Base-by-base conservation (phyloP, 2,797 vertebrate genomes). In the Phaenicophaeus curvirostris region DNA sequence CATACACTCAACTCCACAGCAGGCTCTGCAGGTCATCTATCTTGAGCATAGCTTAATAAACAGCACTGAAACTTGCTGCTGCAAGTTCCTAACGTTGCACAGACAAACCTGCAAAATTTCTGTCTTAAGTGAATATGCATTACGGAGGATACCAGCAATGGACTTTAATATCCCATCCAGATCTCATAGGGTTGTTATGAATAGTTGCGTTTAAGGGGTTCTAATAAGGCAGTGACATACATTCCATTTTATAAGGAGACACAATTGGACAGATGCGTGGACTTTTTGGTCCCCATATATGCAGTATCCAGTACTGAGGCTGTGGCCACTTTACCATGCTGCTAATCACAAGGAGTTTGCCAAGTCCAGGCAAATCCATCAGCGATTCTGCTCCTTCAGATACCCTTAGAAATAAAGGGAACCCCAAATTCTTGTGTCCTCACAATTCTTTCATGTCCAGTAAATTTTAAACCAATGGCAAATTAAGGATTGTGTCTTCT, bases 221-320 rank as follows among this genome's bases (percentile, higher is more conserved):
- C 44, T 63, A 37, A 37, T 8, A 23, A 53, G 30, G 41, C 55
- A 37, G 46, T 53, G 80, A 12, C 19, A 69, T 17, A 30, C 13
- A 62, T 28, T 1, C 11, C 6, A 1, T 51, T 77, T 46, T 74
- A 35, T 15, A 41, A n/a, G 20, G 59, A 76, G 44, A 20, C 3
- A 3, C 30, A 83, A 21, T 15, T 35, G 44, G 23, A 33, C n/a
- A 53, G 42, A 8, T 42, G 8, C 2, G 5, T 23, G 14, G 15
- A 50, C 11, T 48, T 72, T 54, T 55, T 35, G 7, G 7, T 58
- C 24, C 51, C 9, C 2, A 0, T 3, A 5, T 9, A 8, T 0
- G 0, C n/a, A 25, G 20, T 8, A 6, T 6, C 28, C 2, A 3
- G 27, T 35, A 17, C 4, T 15, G 55, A 44, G 25, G 37, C 25